Evolutionary conservation across 2,888 invertebrate species (phyloP).

Genomic region (Laspeyria flexula): DNA sequence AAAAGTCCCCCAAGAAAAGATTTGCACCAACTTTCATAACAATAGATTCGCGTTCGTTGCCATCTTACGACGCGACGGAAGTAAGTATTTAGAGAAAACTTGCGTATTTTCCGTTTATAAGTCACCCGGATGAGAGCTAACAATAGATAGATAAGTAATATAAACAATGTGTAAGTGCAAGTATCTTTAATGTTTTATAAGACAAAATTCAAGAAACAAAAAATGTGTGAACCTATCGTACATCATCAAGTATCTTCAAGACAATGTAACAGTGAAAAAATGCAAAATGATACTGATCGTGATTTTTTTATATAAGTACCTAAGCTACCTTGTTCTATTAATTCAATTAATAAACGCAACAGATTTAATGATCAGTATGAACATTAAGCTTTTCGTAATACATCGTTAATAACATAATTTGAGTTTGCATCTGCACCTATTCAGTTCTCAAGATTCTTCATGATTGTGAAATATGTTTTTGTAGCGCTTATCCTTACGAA

Average conservation of each 20-base stretch:
- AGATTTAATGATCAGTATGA: too few relatives aligned
- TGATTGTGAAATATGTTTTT: constrained; percentile 32
- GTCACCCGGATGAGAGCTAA: constrained; percentile 50
- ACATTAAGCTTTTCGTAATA: constrained; percentile 27
- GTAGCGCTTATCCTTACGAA: constrained; percentile 27
- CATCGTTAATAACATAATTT: constrained; percentile 13
- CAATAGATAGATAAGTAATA: constrained; percentile 36
- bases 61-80: constrained; percentile 55
- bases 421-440: constrained; percentile 12
- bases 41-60: constrained; percentile 59
- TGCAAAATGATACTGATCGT: too few relatives aligned
- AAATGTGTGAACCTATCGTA: too few relatives aligned
- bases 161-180: constrained; percentile 27
- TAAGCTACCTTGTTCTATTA: too few relatives aligned
- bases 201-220: not conserved
- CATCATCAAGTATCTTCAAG: too few relatives aligned
- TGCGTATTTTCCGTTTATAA: constrained; percentile 49
- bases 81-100: constrained; percentile 64
- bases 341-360: too few relatives aligned
- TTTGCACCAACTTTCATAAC: constrained; percentile 29
- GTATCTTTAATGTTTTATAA: not conserved
- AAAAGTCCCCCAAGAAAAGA: constrained; percentile 14
- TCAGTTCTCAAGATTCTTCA: constrained; percentile 29
- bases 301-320: too few relatives aligned
- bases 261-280: too few relatives aligned